Conservation (phyloP, 2,888 invertebrate species). For the Brachynemurus nebulosus region DNA sequence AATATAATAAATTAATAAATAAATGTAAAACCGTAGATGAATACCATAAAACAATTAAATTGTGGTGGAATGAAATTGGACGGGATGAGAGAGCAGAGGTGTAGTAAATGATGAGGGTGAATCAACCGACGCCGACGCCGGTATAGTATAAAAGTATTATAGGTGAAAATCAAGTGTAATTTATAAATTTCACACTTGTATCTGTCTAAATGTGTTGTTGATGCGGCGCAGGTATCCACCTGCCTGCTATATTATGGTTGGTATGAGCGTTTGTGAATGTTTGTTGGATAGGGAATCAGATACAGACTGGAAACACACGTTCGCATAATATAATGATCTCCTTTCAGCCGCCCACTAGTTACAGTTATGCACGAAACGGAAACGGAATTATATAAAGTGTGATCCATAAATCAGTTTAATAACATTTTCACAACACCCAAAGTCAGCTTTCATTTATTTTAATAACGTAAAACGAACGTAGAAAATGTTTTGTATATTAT, state of each 20-base stretch:
- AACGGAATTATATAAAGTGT: constrained; percentile 1
- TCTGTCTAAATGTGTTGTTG: constrained; percentile 1
- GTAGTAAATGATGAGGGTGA: too few species aligned
- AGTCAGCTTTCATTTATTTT: constrained; percentile 2
- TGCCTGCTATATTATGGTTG: background rate
- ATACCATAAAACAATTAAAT: too few species aligned
- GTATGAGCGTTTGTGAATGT: too few species aligned
- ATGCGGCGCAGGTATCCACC: background rate
- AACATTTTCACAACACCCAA: constrained; percentile 1
- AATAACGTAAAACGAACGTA: too few species aligned
- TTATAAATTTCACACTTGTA: constrained; percentile 1
- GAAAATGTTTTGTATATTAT: too few species aligned
- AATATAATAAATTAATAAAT: too few species aligned
- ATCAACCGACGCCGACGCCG: too few species aligned
- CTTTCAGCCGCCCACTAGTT: constrained; percentile 1
- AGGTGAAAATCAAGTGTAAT: constrained; percentile 1
- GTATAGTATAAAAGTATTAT: too few species aligned
- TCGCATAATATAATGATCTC: background rate
- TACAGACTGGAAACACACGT: background rate
- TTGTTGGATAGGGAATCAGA: too few species aligned
- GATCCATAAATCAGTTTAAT: constrained; percentile 1
- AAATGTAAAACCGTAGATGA: too few species aligned
- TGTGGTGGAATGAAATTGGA: too few species aligned
- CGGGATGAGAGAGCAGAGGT: too few species aligned
- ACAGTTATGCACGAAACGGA: background rate